These are phyloP conservation scores for Bruchidius siliquastri DNA, from an alignment of 2,888 invertebrate species.

Conservation along the genomic window DNA sequence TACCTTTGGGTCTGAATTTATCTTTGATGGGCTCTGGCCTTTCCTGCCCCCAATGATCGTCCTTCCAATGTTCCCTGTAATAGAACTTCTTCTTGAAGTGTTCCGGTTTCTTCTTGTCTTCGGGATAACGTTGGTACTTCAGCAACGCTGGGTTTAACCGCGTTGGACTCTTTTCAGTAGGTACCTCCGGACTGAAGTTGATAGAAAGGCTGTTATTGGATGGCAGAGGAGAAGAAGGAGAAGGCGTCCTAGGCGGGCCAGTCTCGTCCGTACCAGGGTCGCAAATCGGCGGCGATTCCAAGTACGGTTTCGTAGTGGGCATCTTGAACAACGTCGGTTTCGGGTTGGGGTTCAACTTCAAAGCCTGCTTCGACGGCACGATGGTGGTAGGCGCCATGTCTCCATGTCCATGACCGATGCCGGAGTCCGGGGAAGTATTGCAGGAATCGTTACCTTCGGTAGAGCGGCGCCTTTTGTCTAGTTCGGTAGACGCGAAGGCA, in stretches of 20 bases:
- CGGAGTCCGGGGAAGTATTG: conserved; percentile 84
- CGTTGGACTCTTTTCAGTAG: conserved; percentile 41
- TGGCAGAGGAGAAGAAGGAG: conserved; percentile 49
- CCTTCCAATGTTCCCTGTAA: conserved; percentile 65
- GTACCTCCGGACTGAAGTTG: conserved; percentile 36
- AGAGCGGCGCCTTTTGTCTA: conserved; percentile 80
- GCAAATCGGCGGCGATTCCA: conserved; percentile 49
- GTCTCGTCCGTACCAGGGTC: conserved; percentile 48
- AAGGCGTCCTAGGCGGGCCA: conserved; percentile 56
- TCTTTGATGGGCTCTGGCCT: conserved; percentile 47
- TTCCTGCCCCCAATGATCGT: conserved; percentile 33
- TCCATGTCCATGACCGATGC: conserved; percentile 69
- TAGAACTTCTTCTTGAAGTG: conserved; percentile 82
- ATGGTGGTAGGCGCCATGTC: conserved; percentile 51
- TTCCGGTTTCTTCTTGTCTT: conserved; percentile 49
- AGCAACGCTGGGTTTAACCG: conserved; percentile 52
- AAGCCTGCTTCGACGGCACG: conserved; percentile 37
- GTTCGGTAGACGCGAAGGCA: conserved; percentile 87
- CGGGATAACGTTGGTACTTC: conserved; percentile 57
- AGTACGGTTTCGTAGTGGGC: conserved; percentile 46
- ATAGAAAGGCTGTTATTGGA: conserved; percentile 42
- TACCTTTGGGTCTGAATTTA: conserved; percentile 68
- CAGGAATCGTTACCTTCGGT: conserved; percentile 71
- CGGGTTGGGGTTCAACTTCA: conserved; percentile 41
- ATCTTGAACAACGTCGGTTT: conserved; percentile 44